phyloP scores from a whole-genome alignment of 1,140 invertebrate species.

The Zaprionus africanus region DNA sequence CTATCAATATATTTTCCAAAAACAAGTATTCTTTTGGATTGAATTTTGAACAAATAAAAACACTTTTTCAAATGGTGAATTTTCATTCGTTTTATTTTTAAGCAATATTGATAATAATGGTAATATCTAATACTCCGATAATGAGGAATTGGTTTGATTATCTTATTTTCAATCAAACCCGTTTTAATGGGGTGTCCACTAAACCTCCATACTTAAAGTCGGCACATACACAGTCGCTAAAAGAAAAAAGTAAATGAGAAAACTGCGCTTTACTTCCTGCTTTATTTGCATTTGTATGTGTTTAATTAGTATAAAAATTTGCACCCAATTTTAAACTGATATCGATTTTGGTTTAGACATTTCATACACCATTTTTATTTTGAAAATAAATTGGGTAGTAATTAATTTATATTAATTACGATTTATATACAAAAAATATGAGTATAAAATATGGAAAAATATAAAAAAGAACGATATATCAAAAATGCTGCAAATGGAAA shows the following conservation, averaged over 20 bases:
- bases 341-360: neutral
- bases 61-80: neutral
- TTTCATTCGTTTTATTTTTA: neutral
- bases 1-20: constrained; percentile 23
- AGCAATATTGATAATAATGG: neutral
- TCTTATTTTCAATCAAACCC: no score
- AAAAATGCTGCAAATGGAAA: constrained; percentile 27
- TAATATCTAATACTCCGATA: no score
- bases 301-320: neutral
- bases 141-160: no score
- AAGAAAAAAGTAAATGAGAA: no score
- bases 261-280: no score
- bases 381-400: neutral
- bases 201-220: no score
- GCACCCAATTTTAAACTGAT: no score
- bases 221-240: no score
- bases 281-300: neutral
- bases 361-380: constrained; percentile 6
- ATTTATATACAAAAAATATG: constrained; percentile 36
- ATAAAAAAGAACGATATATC: constrained; percentile 19
- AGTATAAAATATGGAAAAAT: constrained; percentile 21
- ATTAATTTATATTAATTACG: constrained; percentile 17
- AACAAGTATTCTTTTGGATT: constrained; percentile 25
- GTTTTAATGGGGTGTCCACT: no score
- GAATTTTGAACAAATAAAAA: constrained; percentile 27